Conservation (phyloP, 2,797 vertebrate genomes). For the Meda fulgida region DNA sequence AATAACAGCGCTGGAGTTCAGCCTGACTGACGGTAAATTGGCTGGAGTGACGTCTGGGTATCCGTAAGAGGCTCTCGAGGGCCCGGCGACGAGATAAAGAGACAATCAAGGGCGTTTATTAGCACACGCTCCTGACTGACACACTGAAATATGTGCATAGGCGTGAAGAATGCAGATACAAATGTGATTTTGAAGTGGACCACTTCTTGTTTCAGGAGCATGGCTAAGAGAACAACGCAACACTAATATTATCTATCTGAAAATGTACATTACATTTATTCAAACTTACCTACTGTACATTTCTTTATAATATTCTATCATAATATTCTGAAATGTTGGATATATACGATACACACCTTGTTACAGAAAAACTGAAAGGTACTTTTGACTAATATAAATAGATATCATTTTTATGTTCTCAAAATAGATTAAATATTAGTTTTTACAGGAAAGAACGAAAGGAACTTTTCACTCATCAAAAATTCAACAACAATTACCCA, state of each 20-base stretch:
- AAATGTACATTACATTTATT: not conserved
- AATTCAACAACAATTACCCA: not conserved
- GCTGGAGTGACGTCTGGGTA: constrained; percentile 42
- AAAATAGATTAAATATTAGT: not conserved
- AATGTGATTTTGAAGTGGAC: not conserved
- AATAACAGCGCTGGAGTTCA: constrained; percentile 36
- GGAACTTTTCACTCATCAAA: not conserved
- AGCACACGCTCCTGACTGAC: not conserved
- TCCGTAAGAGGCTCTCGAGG: not conserved
- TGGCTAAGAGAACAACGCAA: too few species aligned
- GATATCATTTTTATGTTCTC: not conserved
- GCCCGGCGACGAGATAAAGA: constrained; percentile 1
- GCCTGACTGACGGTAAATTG: constrained; percentile 55
- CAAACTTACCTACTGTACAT: not conserved
- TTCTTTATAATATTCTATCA: not conserved
- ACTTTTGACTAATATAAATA: not conserved
- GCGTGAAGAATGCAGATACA: not conserved
- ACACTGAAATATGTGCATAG: not conserved
- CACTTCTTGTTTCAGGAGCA: not conserved
- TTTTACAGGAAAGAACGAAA: too few species aligned
- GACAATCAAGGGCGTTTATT: not conserved
- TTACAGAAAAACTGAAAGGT: not conserved
- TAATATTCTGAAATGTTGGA: too few species aligned
- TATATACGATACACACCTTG: not conserved
- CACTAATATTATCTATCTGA: not conserved